Base-by-base conservation (phyloP, 2,888 invertebrate genomes). In the Torymus auratus region DNA sequence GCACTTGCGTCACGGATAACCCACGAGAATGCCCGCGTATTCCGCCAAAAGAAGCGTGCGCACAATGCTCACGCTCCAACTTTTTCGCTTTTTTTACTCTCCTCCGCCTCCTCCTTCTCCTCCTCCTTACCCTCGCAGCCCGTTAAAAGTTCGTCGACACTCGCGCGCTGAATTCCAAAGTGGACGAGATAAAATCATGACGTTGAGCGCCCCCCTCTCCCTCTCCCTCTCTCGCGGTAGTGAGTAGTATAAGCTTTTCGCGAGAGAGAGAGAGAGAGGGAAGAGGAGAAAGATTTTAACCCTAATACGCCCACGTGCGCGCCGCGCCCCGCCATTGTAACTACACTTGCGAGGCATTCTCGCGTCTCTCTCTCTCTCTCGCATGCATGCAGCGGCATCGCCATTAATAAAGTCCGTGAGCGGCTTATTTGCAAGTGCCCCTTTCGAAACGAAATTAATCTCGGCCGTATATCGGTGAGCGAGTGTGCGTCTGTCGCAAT, bases 81-180 rank as follows among this genome's bases (percentile, higher is more conserved):
- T 28, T 28, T 4, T 28, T 28, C 7, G 3, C 28, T 28, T 28
- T 28, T 28, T 28, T 28, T 28, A 7, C 28, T 28, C 28, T 28
- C 28, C 52, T 15, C 52, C 2, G 52, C 62, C 23, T 23, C 7
- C n/a, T 14, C 69, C 52, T 53, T 20, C 13, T 61, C 61, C 28
- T 58, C 20, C 15, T 11, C 3, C 23, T 5, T 12, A 41, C 3
- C 14, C 11, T 14, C 17, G 2, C 23, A 58, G n/a, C 61, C 56
- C 70, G 69, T 71, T 71, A 65, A 78, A 68, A 60, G 78, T 78
- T 78, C 78, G 68, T 78, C 78, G 78, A 78, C 78, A 78, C 73
- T 15, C 67, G 73, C 55, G 68, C 68, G 68, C 73, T 73, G 68
- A 73, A 79, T 79, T 69, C 73, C 73, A 69, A 55, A 62, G 78